Evolutionary conservation across 2,113 vertebrate genomes (phyloP), one percentile per base, ranked within the genome.

Genomic region (Amphiprion percula): DNA sequence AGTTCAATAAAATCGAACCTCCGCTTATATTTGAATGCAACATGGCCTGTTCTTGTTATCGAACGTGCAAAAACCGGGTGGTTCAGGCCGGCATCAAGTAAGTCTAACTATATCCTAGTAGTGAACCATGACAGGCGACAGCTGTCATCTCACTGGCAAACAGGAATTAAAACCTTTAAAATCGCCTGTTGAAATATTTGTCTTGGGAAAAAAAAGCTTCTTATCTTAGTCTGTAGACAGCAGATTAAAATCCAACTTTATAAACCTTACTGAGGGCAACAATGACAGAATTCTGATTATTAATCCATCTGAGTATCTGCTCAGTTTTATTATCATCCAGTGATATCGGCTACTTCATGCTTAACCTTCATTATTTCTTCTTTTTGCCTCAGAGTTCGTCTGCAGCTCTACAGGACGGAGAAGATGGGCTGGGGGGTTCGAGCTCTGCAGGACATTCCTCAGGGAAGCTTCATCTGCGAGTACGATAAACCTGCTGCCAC

Each of bases 391-490:
- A 98, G 97, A 92, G 97, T 98, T 16, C 96, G 97, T 14, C 92
- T 97, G 24, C 97, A 98, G 94, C 95, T 97, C 12, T 98, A 98
- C 88, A 95, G 97, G 15, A 98, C 97, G 0, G 97, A 96, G 86
- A 97, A 98, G 90, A 98, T 97, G 97, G 97, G 97, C 33, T 98
- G 97, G 97, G 97, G 97, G 0, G 97, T 97, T 50, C 88, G 97
- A 10, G 96, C 97, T 2, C 90, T 97, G 80, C 97, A 97, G 88
- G 95, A 97, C 59, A 97, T 98, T 66, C 96, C 96, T 6, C 97
- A 97, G 68, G 97, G 97, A 5, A 97, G 96, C 77, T 98, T 97
- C 93, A 98, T 98, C 91, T 97, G 97, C 96, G 97, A 98, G 97
- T 98, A 84, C 94, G 96, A 86, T 17, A 19, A 5, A 0, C 0